A percentile compares a stretch with the other conserved stretches of the same genome.
Conservation (phyloP, 2,888 invertebrate genomes). For the Eilema depressum region DNA sequence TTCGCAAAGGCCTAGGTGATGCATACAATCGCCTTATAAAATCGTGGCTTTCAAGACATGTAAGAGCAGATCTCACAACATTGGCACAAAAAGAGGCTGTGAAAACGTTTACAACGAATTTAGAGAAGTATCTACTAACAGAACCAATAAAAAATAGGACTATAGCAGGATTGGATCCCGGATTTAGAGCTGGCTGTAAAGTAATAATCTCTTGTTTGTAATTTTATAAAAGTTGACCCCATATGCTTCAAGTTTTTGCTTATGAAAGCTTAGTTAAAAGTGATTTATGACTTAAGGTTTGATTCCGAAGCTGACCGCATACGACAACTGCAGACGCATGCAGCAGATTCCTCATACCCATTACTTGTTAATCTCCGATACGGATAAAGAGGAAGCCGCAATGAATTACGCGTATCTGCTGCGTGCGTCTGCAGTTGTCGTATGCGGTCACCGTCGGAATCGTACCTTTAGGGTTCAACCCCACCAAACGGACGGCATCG, state of each 20-base stretch:
- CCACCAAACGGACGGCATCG: too few relatives aligned
- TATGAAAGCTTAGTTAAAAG: background rate
- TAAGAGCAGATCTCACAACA: constrained; percentile 91
- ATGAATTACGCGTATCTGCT: too few relatives aligned
- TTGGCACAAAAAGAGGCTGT: constrained; percentile 94
- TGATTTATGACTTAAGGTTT: too few relatives aligned
- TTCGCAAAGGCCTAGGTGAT: constrained; percentile 75
- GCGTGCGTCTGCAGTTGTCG: too few relatives aligned
- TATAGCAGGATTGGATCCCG: constrained; percentile 96
- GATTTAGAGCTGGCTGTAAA: constrained; percentile 96
- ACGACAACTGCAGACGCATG: too few relatives aligned
- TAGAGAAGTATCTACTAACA: constrained; percentile 93
- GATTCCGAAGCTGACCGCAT: too few relatives aligned
- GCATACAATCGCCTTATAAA: constrained; percentile 84
- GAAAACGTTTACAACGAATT: constrained; percentile 93
- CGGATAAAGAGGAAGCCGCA: too few relatives aligned
- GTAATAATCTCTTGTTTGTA: constrained; percentile 59
- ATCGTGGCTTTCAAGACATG: constrained; percentile 89
- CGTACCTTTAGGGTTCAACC: too few relatives aligned
- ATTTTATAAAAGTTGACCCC: background rate
- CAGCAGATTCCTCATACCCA: too few relatives aligned
- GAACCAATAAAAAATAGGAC: constrained; percentile 93
- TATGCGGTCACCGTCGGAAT: too few relatives aligned
- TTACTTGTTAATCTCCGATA: too few relatives aligned
- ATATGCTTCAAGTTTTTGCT: too few relatives aligned